Percentiles rank a stretch among this genome's conserved stretches.
Evolutionary conservation across 2,888 invertebrate species (phyloP).

Genomic region (Platycnemis pennipes): DNA sequence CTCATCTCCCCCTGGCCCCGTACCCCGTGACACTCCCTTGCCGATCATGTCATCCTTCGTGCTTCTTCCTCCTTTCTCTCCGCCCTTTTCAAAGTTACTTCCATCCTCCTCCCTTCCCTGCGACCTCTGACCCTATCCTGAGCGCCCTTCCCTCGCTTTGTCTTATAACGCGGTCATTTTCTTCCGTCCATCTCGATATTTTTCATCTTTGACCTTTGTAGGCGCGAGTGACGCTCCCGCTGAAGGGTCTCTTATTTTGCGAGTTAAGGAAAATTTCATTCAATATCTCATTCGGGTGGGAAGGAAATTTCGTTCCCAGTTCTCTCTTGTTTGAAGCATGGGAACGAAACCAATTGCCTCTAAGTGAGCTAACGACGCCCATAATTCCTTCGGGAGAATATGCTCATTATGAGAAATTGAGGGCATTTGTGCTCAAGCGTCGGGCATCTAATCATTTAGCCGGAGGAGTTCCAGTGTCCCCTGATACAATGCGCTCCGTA

Average conservation of each 20-base stretch:
- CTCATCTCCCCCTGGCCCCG: background rate
- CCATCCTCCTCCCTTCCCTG: background rate
- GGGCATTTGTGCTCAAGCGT: background rate
- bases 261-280: background rate
- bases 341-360: background rate
- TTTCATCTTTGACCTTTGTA: constrained; percentile 28
- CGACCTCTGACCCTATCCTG: background rate
- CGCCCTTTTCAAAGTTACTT: background rate
- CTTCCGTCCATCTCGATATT: background rate
- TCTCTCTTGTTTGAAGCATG: background rate
- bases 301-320: background rate
- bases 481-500: too few species aligned
- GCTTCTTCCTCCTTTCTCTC: background rate
- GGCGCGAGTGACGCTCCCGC: background rate
- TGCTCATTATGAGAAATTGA: background rate
- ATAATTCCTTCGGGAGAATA: background rate
- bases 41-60: background rate
- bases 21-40: background rate
- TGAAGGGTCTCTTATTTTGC: background rate
- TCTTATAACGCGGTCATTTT: constrained; percentile 19
- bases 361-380: background rate
- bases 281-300: constrained; percentile 3
- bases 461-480: background rate
- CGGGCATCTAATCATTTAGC: background rate
- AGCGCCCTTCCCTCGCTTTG: background rate